Conservation (phyloP, 2,888 invertebrate genomes). For the Drosophila setosimentum region DNA sequence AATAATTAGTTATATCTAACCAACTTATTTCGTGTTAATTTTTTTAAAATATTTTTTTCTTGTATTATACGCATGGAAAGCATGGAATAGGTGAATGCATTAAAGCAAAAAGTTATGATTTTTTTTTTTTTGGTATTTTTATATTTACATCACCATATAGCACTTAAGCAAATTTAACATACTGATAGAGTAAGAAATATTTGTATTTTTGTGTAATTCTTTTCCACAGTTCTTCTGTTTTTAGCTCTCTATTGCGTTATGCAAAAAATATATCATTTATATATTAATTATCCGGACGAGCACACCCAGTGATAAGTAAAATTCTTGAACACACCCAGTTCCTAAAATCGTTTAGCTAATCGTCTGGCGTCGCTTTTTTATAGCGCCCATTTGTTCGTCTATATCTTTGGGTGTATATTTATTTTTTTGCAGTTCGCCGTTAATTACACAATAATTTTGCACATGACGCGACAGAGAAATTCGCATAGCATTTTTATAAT, state of each 20-base stretch:
- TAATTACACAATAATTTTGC: constrained; percentile 78
- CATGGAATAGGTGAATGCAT: neutral
- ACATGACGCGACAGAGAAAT: constrained; percentile 68
- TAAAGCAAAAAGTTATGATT: neutral
- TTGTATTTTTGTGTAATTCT: neutral
- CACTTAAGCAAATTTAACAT: neutral
- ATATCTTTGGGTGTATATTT: constrained; percentile 17
- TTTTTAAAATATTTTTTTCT: neutral
- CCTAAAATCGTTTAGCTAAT: constrained; percentile 57
- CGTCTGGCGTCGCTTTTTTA: constrained; percentile 40
- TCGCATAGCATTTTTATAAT: constrained; percentile 57
- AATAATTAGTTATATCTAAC: neutral
- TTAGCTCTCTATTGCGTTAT: neutral
- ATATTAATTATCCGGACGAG: constrained; percentile 70
- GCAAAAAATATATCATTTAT: constrained; percentile 52
- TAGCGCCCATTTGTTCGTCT: constrained; percentile 35
- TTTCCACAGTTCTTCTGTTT: neutral
- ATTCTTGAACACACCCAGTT: constrained; percentile 44
- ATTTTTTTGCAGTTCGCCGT: constrained; percentile 35
- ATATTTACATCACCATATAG: neutral
- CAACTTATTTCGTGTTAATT: neutral
- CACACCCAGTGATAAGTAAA: constrained; percentile 41
- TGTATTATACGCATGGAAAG: too few relatives aligned
- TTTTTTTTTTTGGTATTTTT: neutral
- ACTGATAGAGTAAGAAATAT: neutral